Evolutionary conservation across 2,888 invertebrate species (phyloP).

Genomic region (Ommatoiulus sabulosus): DNA sequence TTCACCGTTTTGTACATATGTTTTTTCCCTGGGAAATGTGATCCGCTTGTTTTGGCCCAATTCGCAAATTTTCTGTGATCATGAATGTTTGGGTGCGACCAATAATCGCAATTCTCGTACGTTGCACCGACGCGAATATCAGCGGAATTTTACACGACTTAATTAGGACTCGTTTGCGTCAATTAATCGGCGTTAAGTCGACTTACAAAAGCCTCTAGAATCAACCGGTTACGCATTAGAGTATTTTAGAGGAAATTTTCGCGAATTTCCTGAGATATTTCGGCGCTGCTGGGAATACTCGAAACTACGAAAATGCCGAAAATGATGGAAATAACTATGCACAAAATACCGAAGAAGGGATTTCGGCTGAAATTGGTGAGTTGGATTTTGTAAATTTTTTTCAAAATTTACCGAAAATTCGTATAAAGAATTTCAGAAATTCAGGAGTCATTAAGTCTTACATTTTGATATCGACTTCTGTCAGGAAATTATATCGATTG

Average conservation of each 20-base stretch:
- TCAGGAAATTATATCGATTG: no score
- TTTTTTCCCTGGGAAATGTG: not conserved
- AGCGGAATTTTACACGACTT: not conserved
- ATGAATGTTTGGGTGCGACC: conserved; percentile 19
- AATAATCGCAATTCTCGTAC: not conserved
- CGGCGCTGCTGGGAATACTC: not conserved
- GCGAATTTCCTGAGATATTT: not conserved
- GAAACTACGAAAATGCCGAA: not conserved
- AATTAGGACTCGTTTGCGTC: not conserved
- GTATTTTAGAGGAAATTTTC: not conserved
- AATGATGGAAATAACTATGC: conserved; percentile 3
- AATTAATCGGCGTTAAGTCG: not conserved
- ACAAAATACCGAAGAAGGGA: conserved; percentile 3
- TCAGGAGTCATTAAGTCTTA: no score
- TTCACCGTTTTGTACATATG: not conserved
- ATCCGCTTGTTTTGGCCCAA: not conserved
- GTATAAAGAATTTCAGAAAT: no score
- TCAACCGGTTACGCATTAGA: no score
- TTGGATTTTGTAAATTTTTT: not conserved
- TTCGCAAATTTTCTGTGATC: not conserved
- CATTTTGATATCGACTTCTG: no score
- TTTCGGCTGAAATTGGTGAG: not conserved
- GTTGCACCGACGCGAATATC: not conserved
- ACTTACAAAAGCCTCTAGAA: no score
- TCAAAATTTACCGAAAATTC: not conserved